Base-by-base conservation (phyloP, 2,888 invertebrate genomes). In the Nasonia oneida region DNA sequence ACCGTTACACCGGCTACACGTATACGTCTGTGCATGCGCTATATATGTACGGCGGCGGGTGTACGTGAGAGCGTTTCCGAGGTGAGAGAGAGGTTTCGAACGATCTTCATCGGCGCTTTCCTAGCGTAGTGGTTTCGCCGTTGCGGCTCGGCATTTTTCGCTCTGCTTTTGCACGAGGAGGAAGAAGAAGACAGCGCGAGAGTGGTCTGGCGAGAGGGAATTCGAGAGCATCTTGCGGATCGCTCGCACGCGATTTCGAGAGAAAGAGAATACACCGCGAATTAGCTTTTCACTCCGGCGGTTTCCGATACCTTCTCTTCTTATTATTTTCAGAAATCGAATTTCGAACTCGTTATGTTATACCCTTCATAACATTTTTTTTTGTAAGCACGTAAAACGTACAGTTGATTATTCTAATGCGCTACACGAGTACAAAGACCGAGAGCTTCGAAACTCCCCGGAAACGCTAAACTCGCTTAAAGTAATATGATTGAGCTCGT, bases 211-310 rank as follows among this genome's bases (percentile, higher is more conserved):
- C 33, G 6, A 33, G 6, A 33, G 76, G 76, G 57, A 76, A 76
- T 76, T 57, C 76, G 76, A 76, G 76, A 76, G 76, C 76, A 23
- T 37, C 76, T 76, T 57, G 76, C 76, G 76, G 76, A 76, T 57
- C 47, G 85, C 78, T 85, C 86, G 83, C 47, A 81, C 84, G 83
- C 76, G 76, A 74, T 61, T 78, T 73, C 82, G 70, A 37, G n/a
- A 71, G n/a, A 23, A 5, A 15, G 33, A 57, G 53, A 75, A 77
- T 29, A 2, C 15, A 4, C 23, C 14, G 61, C 14, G n/a, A 67
- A 33, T 67, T 67, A 67, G 33, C 67, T 67, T 67, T 67, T 23
- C 61, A 23, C n/a, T n/a, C 23, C 23, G 2, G 23, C 61, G n/a
- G 8, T 61, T 23, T 61, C 23, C n/a, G 57, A 57, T 57, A 57